These are phyloP conservation scores for Chymomyza costata DNA, from an alignment of 1,140 invertebrate species.

Conservation along the genomic window DNA sequence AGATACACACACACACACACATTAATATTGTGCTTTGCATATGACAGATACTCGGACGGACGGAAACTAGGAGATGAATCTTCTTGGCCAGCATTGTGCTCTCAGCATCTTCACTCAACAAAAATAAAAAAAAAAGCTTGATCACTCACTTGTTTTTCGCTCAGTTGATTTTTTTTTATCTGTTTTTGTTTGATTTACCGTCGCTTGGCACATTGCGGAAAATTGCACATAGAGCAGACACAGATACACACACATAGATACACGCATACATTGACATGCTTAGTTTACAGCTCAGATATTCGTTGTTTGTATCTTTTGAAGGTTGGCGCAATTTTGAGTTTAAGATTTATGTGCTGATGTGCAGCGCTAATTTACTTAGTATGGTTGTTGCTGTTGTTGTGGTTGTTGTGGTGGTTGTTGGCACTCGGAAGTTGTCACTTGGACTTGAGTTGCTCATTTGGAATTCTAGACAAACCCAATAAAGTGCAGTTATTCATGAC, in stretches of 20 bases:
- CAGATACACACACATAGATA: no score
- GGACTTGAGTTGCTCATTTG: no score
- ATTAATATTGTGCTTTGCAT: not conserved
- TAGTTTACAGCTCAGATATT: no score
- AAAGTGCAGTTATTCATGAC: no score
- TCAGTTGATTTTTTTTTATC: constrained; percentile 11
- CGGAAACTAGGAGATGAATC: no score
- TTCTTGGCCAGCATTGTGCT: constrained; percentile 5
- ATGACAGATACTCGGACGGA: no score
- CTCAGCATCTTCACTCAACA: constrained; percentile 6
- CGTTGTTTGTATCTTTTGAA: constrained; percentile 53
- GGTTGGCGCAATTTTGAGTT: constrained; percentile 33
- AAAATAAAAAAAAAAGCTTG: no score
- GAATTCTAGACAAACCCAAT: no score
- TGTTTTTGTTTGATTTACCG: constrained; percentile 17
- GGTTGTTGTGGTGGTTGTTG: no score
- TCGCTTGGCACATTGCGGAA: constrained; percentile 55
- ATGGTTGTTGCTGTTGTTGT: constrained; percentile 2
- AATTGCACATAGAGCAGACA: no score
- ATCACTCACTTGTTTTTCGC: not conserved
- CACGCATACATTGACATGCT: no score
- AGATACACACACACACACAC: not conserved
- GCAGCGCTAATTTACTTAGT: constrained; percentile 37
- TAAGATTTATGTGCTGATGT: constrained; percentile 15
- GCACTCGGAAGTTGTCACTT: no score